phyloP scores from a whole-genome alignment of 2,113 vertebrate genomes.

The Peucedramus taeniatus region DNA sequence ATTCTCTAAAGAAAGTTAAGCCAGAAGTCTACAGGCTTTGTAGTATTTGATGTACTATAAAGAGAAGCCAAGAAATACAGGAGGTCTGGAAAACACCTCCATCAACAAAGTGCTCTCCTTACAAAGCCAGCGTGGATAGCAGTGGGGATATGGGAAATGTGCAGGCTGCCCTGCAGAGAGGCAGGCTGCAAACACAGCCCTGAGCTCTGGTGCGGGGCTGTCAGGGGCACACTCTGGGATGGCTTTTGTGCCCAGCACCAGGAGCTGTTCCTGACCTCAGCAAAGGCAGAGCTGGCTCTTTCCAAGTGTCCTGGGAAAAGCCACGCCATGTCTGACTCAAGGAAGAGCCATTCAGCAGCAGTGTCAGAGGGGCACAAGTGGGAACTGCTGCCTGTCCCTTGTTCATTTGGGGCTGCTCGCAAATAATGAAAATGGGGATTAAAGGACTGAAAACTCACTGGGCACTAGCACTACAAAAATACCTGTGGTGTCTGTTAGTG shows the following conservation, averaged over 20 bases:
- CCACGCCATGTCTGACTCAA: accelerated
- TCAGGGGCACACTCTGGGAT: background rate
- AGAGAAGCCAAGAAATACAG: background rate
- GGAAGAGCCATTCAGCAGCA: background rate
- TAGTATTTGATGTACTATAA: background rate
- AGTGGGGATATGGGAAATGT: accelerated
- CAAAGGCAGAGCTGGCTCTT: background rate
- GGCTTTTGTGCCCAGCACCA: background rate
- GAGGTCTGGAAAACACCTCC: background rate
- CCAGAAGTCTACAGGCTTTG: background rate
- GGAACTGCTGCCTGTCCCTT: background rate
- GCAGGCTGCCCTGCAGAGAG: background rate
- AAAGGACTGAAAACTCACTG: background rate
- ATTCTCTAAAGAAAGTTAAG: background rate
- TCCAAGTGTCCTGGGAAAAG: background rate
- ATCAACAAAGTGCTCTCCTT: background rate
- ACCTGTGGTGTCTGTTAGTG: background rate
- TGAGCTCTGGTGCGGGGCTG: background rate
- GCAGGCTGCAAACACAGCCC: background rate
- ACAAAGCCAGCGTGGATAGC: accelerated
- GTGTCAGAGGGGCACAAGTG: background rate
- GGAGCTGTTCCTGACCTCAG: background rate
- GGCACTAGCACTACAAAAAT: background rate
- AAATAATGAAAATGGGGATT: background rate
- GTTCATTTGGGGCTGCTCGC: background rate